Percentiles rank a stretch among this genome's conserved stretches.
Evolutionary conservation across 2,113 vertebrate genomes (phyloP).

Genomic region (Eulemur rufifrons): DNA sequence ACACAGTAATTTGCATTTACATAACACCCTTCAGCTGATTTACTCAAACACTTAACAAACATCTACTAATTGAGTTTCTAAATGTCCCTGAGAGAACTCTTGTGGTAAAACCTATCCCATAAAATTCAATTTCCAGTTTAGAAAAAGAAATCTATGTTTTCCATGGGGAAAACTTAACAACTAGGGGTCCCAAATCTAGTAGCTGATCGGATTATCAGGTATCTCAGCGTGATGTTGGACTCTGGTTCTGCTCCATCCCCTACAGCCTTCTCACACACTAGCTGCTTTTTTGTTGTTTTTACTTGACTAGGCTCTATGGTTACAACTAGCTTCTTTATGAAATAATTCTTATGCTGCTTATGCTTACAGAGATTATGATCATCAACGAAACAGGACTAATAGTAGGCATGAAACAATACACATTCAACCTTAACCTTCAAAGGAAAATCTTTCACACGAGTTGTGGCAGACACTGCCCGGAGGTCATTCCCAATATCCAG

Average conservation of each 20-base stretch:
- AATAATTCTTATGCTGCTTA: no score
- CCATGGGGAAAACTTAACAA: background rate
- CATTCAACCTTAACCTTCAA: background rate
- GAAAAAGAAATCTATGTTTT: background rate
- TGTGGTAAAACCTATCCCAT: background rate
- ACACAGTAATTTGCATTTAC: background rate
- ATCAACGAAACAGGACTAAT: background rate
- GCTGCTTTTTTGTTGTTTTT: background rate
- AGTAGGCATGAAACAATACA: background rate
- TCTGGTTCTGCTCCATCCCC: background rate
- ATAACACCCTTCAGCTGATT: background rate
- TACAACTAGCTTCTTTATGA: background rate
- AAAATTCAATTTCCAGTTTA: background rate
- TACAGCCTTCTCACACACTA: background rate
- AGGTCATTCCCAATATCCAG: background rate
- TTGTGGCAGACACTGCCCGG: background rate
- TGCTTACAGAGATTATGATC: background rate
- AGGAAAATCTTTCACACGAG: background rate
- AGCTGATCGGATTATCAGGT: background rate
- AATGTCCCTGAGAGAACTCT: background rate
- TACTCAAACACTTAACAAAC: slow-evolving; percentile 1
- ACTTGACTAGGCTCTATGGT: no score
- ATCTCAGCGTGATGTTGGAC: background rate
- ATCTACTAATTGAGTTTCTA: slow-evolving; percentile 3
- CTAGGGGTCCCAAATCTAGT: background rate